Base-by-base conservation (phyloP, 2,888 invertebrate genomes). In the Epinotia demarniana region DNA sequence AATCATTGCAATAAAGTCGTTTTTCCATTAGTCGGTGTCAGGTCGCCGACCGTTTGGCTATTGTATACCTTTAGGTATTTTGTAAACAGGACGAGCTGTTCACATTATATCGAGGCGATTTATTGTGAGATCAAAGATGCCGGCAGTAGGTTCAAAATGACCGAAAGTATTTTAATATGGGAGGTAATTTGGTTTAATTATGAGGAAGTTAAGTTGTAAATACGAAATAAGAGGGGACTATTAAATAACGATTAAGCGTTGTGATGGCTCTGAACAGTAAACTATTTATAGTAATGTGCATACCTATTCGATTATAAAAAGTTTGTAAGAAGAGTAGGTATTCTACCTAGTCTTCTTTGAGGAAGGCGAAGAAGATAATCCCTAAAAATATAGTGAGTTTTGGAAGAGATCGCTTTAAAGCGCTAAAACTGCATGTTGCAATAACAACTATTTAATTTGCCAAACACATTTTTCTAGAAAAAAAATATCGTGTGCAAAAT, bases 21-120 rank as follows among this genome's bases (percentile, higher is more conserved):
- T 75, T 62, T 57, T 27, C 61, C n/a, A 49, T 39, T 39, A 57
- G 11, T 57, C 19, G 27, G 27, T 2, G 18, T 79, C 81, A 81
- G 78, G 77, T 82, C 75, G 77, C 72, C 72, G 78, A 78, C 79
- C 71, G 71, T 60, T 63, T 75, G 75, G 69, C 80, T 78, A 80
- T 81, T 81, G 81, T 81, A 43, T 72, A 73, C 67, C 73, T 77
- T 72, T 81, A 68, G 71, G 75, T 77, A 78, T 82, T 84, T 81
- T 78, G 78, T 79, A 81, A 82, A 83, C 80, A 82, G 66, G 58
- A 72, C 71, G 55, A 60, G 72, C 63, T 19, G 72, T 63, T 33
- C 63, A 39, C 73, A 57, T 72, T 49, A 72, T 71, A 61, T 57
- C 66, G 58, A 33, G 53, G 49, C 58, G 39, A 23, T 53, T 27